These are phyloP conservation scores for Lepetodrilus schrolli DNA, from an alignment of 2,888 invertebrate species.

Conservation along the genomic window DNA sequence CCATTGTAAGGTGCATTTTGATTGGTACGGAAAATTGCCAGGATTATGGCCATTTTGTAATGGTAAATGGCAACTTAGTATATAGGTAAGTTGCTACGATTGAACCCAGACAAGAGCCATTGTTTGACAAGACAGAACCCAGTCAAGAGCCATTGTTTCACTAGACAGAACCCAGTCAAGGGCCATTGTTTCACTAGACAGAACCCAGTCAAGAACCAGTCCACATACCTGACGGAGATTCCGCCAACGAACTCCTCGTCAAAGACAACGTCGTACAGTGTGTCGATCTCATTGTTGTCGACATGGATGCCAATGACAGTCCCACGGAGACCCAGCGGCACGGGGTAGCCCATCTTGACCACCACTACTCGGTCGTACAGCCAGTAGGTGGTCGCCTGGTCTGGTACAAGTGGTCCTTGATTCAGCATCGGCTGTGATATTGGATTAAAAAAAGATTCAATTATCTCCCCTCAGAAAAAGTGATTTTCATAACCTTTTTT, in stretches of 20 bases:
- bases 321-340: conserved; percentile 88
- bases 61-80: too few relatives aligned
- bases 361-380: conserved; percentile 91
- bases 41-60: too few relatives aligned
- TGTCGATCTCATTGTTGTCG: conserved; percentile 77
- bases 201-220: too few relatives aligned
- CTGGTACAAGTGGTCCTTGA: conserved; percentile 78
- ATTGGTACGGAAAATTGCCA: too few relatives aligned
- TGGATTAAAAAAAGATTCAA: too few relatives aligned
- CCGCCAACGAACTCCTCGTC: conserved; percentile 86
- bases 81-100: too few relatives aligned
- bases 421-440: conserved; percentile 72
- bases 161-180: not conserved
- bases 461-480: too few relatives aligned
- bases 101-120: too few relatives aligned
- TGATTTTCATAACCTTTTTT: too few relatives aligned
- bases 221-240: conserved; percentile 77
- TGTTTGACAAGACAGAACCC: not conserved
- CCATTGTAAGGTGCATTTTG: too few relatives aligned
- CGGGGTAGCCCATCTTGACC: conserved; percentile 83
- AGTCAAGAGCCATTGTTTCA: not conserved
- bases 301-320: conserved; percentile 83
- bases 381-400: conserved; percentile 80
- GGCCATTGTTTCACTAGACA: not conserved
- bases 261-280: conserved; percentile 86